Evolutionary conservation across 2,888 invertebrate species (phyloP).

Genomic region (Alentia gelatinosa): DNA sequence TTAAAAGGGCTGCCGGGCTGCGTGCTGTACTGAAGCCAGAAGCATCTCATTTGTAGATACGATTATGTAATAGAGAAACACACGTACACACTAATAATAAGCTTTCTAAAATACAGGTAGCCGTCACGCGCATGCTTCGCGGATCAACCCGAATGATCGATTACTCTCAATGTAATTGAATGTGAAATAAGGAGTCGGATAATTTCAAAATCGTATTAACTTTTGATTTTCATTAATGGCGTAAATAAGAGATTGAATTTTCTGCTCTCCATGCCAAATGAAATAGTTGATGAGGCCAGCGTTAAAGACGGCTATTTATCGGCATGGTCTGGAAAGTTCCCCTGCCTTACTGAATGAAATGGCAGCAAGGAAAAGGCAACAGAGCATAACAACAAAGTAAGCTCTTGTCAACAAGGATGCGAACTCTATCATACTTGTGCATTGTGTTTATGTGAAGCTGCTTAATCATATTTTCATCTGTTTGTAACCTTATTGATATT

Average conservation of each 20-base stretch:
- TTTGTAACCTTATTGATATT: too few species aligned
- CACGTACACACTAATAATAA: too few species aligned
- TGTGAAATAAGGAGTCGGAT: slow-evolving; percentile 7
- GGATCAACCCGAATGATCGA: neutral
- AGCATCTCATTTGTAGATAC: too few species aligned
- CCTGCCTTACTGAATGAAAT: neutral
- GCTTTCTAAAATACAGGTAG: too few species aligned
- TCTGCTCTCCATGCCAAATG: slow-evolving; percentile 18
- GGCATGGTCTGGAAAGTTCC: neutral
- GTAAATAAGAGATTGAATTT: neutral
- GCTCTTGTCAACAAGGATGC: too few species aligned
- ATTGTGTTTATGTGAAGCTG: too few species aligned
- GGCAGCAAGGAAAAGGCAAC: neutral
- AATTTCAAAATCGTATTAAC: slow-evolving; percentile 21
- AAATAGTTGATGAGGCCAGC: neutral
- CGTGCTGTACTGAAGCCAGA: too few species aligned
- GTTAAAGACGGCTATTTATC: neutral
- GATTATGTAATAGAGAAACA: neutral
- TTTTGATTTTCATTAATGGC: neutral
- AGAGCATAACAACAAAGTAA: neutral
- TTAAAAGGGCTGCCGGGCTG: too few species aligned
- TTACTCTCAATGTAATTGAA: neutral
- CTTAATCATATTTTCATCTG: too few species aligned
- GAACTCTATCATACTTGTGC: too few species aligned
- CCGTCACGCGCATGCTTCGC: neutral